Conservation (phyloP, 2,888 invertebrate species). For the Lasioglossum malachurum region DNA sequence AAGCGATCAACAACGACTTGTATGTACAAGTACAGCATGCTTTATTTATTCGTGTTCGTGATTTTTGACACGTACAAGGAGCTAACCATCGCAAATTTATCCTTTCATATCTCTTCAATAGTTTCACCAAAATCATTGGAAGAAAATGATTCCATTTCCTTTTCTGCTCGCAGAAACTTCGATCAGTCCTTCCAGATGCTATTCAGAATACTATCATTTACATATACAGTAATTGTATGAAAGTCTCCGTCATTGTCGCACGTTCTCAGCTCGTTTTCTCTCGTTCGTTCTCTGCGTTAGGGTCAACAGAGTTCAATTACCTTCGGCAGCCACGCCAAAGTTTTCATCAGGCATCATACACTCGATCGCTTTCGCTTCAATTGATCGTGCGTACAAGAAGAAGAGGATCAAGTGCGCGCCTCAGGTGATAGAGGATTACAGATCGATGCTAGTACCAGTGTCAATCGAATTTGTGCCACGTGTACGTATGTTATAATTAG, state of each 20-base stretch:
- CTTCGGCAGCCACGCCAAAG: constrained; percentile 67
- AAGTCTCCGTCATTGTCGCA: constrained; percentile 46
- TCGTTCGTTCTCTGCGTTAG: constrained; percentile 72
- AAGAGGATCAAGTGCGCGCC: constrained; percentile 30
- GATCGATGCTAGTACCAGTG: not conserved
- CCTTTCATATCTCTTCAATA: not conserved
- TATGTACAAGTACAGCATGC: not conserved
- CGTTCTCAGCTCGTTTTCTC: constrained; percentile 48
- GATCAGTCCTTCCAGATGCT: not conserved
- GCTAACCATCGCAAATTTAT: not conserved
- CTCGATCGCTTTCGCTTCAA: constrained; percentile 71
- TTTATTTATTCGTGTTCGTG: not conserved
- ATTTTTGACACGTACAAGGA: not conserved
- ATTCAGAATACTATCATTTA: constrained; percentile 14
- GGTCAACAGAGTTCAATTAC: constrained; percentile 79
- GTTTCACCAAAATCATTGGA: not conserved
- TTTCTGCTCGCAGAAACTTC: not conserved
- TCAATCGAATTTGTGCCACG: not conserved
- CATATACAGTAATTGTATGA: constrained; percentile 5
- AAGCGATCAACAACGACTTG: not conserved
- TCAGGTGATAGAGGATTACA: constrained; percentile 48
- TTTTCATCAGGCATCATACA: constrained; percentile 67
- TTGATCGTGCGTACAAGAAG: constrained; percentile 66
- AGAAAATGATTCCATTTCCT: not conserved
- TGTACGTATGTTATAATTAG: not conserved